These are phyloP conservation scores for Anthoscopus minutus DNA, from an alignment of 2,113 vertebrate species.

Conservation along the genomic window DNA sequence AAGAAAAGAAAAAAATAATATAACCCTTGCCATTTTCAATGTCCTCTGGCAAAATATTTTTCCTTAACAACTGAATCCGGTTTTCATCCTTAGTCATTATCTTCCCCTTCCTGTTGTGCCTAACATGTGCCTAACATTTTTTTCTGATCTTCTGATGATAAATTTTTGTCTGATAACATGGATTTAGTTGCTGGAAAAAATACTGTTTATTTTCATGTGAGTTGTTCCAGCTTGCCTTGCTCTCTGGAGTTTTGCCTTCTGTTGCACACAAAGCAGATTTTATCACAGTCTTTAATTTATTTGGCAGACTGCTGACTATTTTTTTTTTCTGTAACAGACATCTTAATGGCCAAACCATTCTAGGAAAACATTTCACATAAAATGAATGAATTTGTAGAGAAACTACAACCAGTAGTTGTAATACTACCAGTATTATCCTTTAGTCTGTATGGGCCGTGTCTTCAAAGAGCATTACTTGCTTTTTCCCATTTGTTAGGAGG, in stretches of 20 bases:
- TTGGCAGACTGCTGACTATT: not conserved
- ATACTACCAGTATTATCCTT: not conserved
- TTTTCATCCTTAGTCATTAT: not conserved
- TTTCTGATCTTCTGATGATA: too few species aligned
- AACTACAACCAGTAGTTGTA: not conserved
- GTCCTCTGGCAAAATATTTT: not conserved
- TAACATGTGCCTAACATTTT: too few species aligned
- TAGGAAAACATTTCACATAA: not conserved
- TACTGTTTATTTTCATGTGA: not conserved
- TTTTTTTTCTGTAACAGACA: not conserved
- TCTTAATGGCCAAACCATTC: not conserved
- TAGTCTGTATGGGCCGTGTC: not conserved
- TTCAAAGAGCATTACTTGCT: not conserved
- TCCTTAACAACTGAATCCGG: not conserved
- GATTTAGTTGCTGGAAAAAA: not conserved
- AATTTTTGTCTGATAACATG: not conserved
- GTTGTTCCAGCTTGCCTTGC: not conserved
- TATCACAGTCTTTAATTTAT: not conserved
- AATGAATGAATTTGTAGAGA: not conserved
- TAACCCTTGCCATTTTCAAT: not conserved
- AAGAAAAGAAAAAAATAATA: not conserved
- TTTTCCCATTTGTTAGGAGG: not conserved
- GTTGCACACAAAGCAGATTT: not conserved
- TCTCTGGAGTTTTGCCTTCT: conserved; percentile 3
- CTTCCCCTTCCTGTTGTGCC: not conserved